Evolutionary conservation across 2,888 invertebrate genomes (phyloP).

Genomic region (Brachyopa scutellaris): DNA sequence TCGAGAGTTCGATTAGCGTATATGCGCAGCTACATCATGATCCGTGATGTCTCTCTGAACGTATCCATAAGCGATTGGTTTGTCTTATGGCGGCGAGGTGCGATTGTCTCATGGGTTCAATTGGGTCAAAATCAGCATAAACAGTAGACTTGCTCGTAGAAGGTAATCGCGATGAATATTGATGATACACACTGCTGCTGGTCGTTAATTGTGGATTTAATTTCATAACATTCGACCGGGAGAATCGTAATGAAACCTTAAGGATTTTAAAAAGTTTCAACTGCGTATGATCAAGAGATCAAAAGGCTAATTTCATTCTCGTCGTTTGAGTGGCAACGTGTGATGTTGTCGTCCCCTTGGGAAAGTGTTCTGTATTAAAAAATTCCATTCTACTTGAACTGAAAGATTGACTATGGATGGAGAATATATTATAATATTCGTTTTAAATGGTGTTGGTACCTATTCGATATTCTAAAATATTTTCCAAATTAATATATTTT

Average conservation of each 20-base stretch:
- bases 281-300: conserved; percentile 64
- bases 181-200: conserved; percentile 65
- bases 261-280: conserved; percentile 58
- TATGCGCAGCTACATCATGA: conserved; percentile 37
- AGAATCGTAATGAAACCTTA: conserved; percentile 63
- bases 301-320: conserved; percentile 66
- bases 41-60: conserved; percentile 40
- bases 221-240: conserved; percentile 69
- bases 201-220: conserved; percentile 71
- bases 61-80: conserved; percentile 55
- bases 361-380: too few relatives aligned
- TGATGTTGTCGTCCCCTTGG: too few relatives aligned
- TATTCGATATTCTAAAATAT: too few relatives aligned
- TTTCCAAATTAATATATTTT: too few relatives aligned
- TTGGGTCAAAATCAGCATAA: conserved; percentile 73
- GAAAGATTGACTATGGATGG: too few relatives aligned
- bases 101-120: conserved; percentile 71
- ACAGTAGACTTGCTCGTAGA: conserved; percentile 51
- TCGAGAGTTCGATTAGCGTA: conserved; percentile 48
- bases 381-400: too few relatives aligned
- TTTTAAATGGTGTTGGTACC: too few relatives aligned
- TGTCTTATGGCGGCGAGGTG: conserved; percentile 51
- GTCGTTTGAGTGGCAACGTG: conserved; percentile 6
- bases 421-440: too few relatives aligned
- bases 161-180: conserved; percentile 71